Base-by-base conservation (phyloP, 2,888 invertebrate species). In the Hydriomena furcata region DNA sequence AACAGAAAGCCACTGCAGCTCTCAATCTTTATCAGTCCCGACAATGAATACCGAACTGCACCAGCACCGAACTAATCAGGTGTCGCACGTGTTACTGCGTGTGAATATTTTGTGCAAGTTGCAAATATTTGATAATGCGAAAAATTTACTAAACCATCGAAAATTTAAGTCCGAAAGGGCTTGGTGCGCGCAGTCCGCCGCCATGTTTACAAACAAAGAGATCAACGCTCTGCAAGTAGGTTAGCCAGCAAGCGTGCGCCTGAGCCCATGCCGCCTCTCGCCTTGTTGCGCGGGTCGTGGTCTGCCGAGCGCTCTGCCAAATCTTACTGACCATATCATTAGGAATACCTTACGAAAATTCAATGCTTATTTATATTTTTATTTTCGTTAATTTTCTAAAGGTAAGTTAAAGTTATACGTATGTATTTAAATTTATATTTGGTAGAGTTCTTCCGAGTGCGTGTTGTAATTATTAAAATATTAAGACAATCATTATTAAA, bases 191-290 rank as follows among this genome's bases (percentile, higher is more conserved):
- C 68, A 69, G 62, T 73, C 62, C 75, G 78, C 71, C 78, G 83
- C 79, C 83, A 82, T 91, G 91, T 91, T 91, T 91, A 90, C 86
- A 89, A 91, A 91, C 91, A 91, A 89, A 83, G 81, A 88, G 91
- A 91, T 85, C 90, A 91, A 91, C 74, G 91, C 70, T 76, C 91
- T 78, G 76, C 72, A 91, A 89, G 88, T 91, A 89, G 90, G 91
- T 88, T 87, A 52, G 63, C 79, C 81, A 77, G 76, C 76, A 71
- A 68, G 76, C 74, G 68, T 66, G 75, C 71, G 71, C 62, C 56
- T 10, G 44, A 56, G 64, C 62, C 32, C 37, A 35, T 34, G 60
- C 60, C 56, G 65, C 60, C 59, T 61, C 50, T 63, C 73, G 71
- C 73, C 70, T 71, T 85, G 72, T 88, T 88, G 88, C 80, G 89